Percentiles rank a stretch among this genome's conserved stretches.
phyloP scores from a whole-genome alignment of 2,888 invertebrate species.

The Sturmia bella region DNA sequence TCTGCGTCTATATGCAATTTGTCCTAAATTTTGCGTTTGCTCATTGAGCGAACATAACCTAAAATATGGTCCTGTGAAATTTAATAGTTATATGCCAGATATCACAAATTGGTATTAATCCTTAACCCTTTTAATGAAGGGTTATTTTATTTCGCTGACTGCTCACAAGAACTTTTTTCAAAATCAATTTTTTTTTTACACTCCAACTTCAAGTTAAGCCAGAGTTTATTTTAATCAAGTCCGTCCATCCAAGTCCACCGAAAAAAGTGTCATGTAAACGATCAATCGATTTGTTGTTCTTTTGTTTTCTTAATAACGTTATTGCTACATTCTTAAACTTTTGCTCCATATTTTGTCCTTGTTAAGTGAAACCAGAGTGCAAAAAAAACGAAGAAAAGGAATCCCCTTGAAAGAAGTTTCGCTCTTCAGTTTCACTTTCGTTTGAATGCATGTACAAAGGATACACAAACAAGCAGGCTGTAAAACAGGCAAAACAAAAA shows the following conservation, averaged over 20 bases:
- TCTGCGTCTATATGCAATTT: too few species aligned
- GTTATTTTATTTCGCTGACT: not conserved
- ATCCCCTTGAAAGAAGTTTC: slow-evolving; percentile 21
- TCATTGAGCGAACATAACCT: too few species aligned
- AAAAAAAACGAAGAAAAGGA: not conserved
- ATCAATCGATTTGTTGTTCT: slow-evolving; percentile 67
- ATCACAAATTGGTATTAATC: too few species aligned
- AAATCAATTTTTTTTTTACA: slow-evolving; percentile 1
- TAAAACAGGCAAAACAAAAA: slow-evolving; percentile 23
- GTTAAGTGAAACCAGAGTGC: slow-evolving; percentile 25
- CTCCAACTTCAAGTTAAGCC: slow-evolving; percentile 1
- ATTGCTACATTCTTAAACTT: slow-evolving; percentile 41
- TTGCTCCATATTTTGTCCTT: slow-evolving; percentile 65
- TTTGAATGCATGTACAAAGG: slow-evolving; percentile 44
- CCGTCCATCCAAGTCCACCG: slow-evolving; percentile 23
- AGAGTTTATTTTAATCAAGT: slow-evolving; percentile 17
- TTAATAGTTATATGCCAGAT: too few species aligned
- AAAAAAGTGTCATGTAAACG: slow-evolving; percentile 69
- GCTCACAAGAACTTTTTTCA: not conserved
- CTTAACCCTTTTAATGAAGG: too few species aligned
- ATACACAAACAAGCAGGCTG: slow-evolving; percentile 14
- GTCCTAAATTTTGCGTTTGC: too few species aligned
- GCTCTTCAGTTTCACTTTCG: slow-evolving; percentile 67
- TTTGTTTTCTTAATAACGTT: slow-evolving; percentile 43
- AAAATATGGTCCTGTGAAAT: too few species aligned